Evolutionary conservation across 2,797 vertebrate genomes (phyloP).

Genomic region (Rhyacichthys aspro): DNA sequence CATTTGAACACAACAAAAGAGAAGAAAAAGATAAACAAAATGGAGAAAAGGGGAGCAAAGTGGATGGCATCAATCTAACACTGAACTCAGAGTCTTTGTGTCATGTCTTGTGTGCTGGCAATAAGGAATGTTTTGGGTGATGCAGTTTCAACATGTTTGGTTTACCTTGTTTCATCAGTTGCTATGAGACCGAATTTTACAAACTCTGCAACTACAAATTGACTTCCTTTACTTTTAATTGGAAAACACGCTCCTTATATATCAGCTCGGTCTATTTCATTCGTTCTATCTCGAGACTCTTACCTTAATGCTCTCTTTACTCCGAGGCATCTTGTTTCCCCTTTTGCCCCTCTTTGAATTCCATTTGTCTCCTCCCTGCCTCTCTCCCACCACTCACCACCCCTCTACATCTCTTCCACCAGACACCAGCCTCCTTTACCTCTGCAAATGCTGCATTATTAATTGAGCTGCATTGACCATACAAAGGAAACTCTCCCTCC

Average conservation of each 20-base stretch:
- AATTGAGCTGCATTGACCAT: conserved; percentile 69
- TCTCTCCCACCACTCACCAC: conserved; percentile 24
- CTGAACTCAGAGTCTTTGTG: too few relatives aligned
- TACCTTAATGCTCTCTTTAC: not conserved
- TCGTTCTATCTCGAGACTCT: conserved; percentile 14
- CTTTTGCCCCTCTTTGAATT: conserved; percentile 35
- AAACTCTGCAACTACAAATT: conserved; percentile 39
- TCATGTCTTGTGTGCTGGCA: too few relatives aligned
- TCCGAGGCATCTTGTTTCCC: conserved; percentile 9
- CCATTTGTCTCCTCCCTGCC: conserved; percentile 49
- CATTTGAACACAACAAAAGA: too few relatives aligned
- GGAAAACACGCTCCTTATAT: conserved; percentile 3
- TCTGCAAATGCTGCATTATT: conserved; percentile 76
- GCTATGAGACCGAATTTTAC: conserved; percentile 32
- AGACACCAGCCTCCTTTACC: conserved; percentile 67
- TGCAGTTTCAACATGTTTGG: not conserved
- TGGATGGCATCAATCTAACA: too few relatives aligned
- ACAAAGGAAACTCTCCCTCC: conserved; percentile 47
- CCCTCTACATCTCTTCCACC: conserved; percentile 18
- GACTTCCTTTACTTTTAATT: conserved; percentile 33
- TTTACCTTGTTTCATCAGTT: conserved; percentile 16
- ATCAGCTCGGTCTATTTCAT: conserved; percentile 19
- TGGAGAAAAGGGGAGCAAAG: too few relatives aligned
- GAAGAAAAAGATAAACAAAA: too few relatives aligned
- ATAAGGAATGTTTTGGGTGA: too few relatives aligned